Base-by-base conservation (phyloP, 2,113 vertebrate genomes). In the Taurulus bubalis region DNA sequence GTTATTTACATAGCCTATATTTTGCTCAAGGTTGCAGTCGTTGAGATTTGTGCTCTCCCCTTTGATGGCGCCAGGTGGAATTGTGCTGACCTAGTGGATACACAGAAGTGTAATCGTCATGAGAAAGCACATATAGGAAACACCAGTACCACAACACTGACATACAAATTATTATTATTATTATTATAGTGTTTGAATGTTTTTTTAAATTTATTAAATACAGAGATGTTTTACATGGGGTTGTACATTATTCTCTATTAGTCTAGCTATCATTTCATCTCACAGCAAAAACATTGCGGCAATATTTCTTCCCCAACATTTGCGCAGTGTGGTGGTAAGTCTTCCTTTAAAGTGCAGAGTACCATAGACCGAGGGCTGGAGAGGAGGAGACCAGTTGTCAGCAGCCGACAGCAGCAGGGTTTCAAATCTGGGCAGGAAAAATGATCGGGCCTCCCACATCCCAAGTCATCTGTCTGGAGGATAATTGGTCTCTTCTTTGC, bases 401-500 rank as follows among this genome's bases (percentile, higher is more conserved):
- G 66, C 82, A 76, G 72, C 80, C 30, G 38, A 85, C 84, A 85
- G 83, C 87, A 85, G 74, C 84, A 58, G 75, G 66, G 77, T 77
- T 83, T 81, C 69, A 89, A 89, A 82, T 82, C 73, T 77, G 64
- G 2, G 79, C 87, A 87, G 85, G 85, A 91, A 87, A 92, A 93
- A 94, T 86, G 84, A 89, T 86, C 84, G 82, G 80, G 70, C 84
- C 87, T 84, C 84, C 87, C 80, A 82, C 85, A 80, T 71, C 77
- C 84, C 28, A 53, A 84, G 72, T 87, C 85, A 89, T 95, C 90
- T 91, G 87, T 94, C 92, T 92, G 86, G 84, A 90, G 87, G 85
- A 90, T 93, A 94, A 95, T 94, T 94, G 91, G 85, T 87, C 88
- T 90, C 87, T 83, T 85, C 86, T 91, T 89, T 86, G 77, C 87